phyloP scores from a whole-genome alignment of 2,113 vertebrate genomes.

The Rhineura floridana region DNA sequence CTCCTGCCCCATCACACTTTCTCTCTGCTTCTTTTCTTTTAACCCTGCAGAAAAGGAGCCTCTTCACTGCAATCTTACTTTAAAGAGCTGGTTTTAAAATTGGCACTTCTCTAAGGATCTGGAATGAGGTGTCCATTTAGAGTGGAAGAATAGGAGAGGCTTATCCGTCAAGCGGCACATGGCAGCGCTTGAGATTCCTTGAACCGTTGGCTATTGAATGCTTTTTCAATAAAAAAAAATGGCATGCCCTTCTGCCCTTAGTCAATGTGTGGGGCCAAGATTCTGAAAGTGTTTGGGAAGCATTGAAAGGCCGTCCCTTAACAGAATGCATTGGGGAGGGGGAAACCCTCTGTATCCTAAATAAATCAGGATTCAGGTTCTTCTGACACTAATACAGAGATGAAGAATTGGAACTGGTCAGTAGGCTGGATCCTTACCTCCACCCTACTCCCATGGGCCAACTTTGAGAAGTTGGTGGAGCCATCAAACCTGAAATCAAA shows the following conservation, averaged over 20 bases:
- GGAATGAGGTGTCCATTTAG: constrained; percentile 3
- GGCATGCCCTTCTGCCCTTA: constrained; percentile 2
- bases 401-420: no score
- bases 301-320: background rate
- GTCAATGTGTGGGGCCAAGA: background rate
- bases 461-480: no score
- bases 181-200: background rate
- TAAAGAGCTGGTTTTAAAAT: constrained; percentile 1
- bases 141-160: constrained; percentile 31
- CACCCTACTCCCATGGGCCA: no score
- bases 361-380: background rate
- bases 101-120: background rate
- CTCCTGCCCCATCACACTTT: no score
- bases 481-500: no score
- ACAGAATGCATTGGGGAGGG: background rate
- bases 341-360: background rate
- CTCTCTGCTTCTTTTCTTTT: constrained; percentile 22
- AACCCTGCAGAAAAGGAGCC: background rate
- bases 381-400: background rate
- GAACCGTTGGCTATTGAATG: background rate
- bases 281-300: background rate
- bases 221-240: background rate
- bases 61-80: background rate
- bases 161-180: constrained; percentile 43
- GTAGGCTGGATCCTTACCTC: no score